Evolutionary conservation across 2,888 invertebrate genomes (phyloP).

Genomic region (Amphipyra berbera): DNA sequence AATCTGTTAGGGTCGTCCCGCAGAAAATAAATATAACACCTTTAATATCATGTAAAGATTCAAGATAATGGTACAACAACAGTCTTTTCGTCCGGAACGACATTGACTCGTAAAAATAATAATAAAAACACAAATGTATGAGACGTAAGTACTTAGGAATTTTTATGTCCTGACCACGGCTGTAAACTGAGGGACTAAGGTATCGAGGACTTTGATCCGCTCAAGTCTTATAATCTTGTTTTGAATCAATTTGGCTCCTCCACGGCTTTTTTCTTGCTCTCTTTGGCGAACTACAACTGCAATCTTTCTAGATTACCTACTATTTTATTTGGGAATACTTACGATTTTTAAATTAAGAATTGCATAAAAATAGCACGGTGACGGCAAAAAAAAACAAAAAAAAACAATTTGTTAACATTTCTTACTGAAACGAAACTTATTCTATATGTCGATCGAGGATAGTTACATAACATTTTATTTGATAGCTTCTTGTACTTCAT

Average conservation of each 20-base stretch:
- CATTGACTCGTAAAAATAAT: slow-evolving; percentile 63
- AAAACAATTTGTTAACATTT: too few relatives aligned
- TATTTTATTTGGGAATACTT: neutral
- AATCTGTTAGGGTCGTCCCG: neutral
- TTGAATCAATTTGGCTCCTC: slow-evolving; percentile 40
- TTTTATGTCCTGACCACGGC: slow-evolving; percentile 49
- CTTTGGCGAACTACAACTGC: slow-evolving; percentile 14
- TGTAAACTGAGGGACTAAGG: slow-evolving; percentile 23
- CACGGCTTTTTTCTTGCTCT: slow-evolving; percentile 15
- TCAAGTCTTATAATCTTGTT: slow-evolving; percentile 39
- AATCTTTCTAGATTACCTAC: neutral
- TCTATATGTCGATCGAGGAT: too few relatives aligned
- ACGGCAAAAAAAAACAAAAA: too few relatives aligned
- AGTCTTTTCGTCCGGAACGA: slow-evolving; percentile 65
- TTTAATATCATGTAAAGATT: slow-evolving; percentile 18
- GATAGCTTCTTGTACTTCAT: too few relatives aligned
- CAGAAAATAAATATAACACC: slow-evolving; percentile 16
- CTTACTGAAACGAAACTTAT: too few relatives aligned
- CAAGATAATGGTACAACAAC: slow-evolving; percentile 43
- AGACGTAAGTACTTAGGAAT: slow-evolving; percentile 38
- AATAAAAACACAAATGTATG: slow-evolving; percentile 46
- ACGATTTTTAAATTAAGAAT: neutral
- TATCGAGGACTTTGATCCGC: slow-evolving; percentile 26
- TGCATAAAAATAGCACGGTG: neutral
- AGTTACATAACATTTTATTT: too few relatives aligned